A percentile compares a stretch with the other conserved stretches of the same genome.
Evolutionary conservation across 2,113 vertebrate genomes (phyloP).

Genomic region (Serranochromis macrocephalus): DNA sequence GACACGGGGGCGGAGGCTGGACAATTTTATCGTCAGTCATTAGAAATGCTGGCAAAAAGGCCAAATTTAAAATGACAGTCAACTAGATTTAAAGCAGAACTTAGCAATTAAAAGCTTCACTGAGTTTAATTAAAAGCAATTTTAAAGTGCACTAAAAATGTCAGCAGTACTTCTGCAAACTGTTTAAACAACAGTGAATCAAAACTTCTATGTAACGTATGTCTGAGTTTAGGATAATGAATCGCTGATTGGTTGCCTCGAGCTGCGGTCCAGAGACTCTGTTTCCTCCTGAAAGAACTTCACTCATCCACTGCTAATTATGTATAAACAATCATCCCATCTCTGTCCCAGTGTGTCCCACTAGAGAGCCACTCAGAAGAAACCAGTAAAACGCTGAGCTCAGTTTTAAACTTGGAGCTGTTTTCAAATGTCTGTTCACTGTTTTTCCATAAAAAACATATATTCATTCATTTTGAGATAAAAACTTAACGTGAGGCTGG

Average conservation of each 20-base stretch:
- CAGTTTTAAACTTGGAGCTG: neutral
- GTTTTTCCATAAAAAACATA: rapidly evolving
- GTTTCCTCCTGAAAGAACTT: conserved; percentile 17
- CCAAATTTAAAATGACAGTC: neutral
- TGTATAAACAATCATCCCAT: conserved; percentile 31
- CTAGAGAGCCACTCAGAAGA: neutral
- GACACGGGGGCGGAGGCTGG: neutral
- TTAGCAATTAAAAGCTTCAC: neutral
- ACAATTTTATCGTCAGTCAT: neutral
- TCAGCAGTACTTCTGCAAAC: neutral
- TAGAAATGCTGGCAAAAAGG: neutral
- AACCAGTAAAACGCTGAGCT: neutral
- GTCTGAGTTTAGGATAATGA: conserved; percentile 3
- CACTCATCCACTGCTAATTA: conserved; percentile 32
- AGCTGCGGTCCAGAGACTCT: neutral
- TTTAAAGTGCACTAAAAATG: neutral
- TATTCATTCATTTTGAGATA: rapidly evolving
- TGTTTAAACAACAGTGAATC: neutral
- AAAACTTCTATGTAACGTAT: neutral
- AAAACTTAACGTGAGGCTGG: neutral
- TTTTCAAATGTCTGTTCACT: neutral
- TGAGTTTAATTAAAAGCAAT: neutral
- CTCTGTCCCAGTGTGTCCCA: neutral
- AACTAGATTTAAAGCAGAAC: neutral
- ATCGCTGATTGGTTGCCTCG: neutral